Conservation (phyloP, 2,888 invertebrate species). For the Nebria brevicollis region DNA sequence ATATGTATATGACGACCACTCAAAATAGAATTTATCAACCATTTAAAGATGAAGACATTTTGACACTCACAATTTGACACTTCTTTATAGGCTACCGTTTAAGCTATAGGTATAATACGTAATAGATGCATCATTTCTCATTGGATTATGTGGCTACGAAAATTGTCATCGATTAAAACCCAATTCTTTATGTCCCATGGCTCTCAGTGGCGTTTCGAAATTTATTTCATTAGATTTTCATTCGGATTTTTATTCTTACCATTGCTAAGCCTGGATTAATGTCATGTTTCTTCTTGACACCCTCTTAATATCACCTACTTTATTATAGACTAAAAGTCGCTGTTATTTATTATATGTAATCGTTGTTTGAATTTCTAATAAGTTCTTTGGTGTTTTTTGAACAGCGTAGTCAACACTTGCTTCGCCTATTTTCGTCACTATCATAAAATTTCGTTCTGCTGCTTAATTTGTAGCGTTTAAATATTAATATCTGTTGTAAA, state of each 20-base stretch:
- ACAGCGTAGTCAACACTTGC: not conserved
- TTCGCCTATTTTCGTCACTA: not conserved
- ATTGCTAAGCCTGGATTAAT: constrained; percentile 19
- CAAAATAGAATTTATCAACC: constrained; percentile 46
- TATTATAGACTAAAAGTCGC: not conserved
- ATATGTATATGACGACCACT: constrained; percentile 24
- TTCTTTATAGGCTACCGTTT: constrained; percentile 44
- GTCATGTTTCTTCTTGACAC: constrained; percentile 27
- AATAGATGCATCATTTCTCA: constrained; percentile 45
- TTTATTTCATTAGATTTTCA: constrained; percentile 34
- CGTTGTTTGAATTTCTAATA: not conserved
- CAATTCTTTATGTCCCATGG: constrained; percentile 39
- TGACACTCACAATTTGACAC: constrained; percentile 45
- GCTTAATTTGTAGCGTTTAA: not conserved
- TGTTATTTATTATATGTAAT: not conserved
- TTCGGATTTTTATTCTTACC: constrained; percentile 10
- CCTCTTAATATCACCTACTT: constrained; percentile 13
- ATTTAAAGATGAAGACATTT: constrained; percentile 44
- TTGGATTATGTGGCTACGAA: constrained; percentile 26
- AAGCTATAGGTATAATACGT: constrained; percentile 11
- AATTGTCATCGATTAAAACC: constrained; percentile 44
- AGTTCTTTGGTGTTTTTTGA: not conserved
- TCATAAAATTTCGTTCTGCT: not conserved
- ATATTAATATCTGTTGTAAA: not conserved
- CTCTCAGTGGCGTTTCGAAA: constrained; percentile 31